Base-by-base conservation (phyloP, 1,140 invertebrate species). In the Pomacea maculata region DNA sequence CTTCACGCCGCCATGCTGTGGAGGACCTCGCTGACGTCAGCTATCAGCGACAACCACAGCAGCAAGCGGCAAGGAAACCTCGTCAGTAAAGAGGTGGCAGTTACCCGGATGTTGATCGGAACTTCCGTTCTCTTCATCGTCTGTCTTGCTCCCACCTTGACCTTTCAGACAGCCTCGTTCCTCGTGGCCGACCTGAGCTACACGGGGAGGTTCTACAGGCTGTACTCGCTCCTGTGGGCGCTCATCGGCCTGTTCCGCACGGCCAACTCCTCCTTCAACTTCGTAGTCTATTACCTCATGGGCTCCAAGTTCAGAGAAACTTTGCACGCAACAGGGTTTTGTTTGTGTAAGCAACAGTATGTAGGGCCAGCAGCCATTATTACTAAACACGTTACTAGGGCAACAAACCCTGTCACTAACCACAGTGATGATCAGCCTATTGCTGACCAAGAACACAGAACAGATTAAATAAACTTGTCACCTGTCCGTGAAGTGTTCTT, bases 231-330 rank as follows among this genome's bases (percentile, higher is more conserved):
- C n/a, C 55, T 73, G 17, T 80, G 78, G 78, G 63, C 52, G n/a
- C n/a, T 71, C 71, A 72, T 70, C 57, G 21, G 21, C 70, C 52
- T 80, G 5, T 73, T 80, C 29, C 45, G 70, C 1, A 73, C 54
- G 25, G 14, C 64, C 55, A 80, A 80, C 78, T 70, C 78, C 55
- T 72, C 78, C 21, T 17, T 73, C 78, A 80, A 73, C 71, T 72
- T 80, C 68, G 29, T 80, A 55, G 29, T 80, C 57, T 80, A 80
- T 55, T 64, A 61, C n/a, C 5, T 63, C 25, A 73, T 80, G 70
- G 70, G 78, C 9, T 80, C 78, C 14, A 70, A 61, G 17, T 80
- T 72, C 55, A 34, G 78, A 29, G n/a, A 73, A 7, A 80, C 78
- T 17, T 71, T 80, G 67, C 9, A 45, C 5, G 34, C 34, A 45